phyloP scores from a whole-genome alignment of 2,888 invertebrate species.

The Ctenicera cuprea region DNA sequence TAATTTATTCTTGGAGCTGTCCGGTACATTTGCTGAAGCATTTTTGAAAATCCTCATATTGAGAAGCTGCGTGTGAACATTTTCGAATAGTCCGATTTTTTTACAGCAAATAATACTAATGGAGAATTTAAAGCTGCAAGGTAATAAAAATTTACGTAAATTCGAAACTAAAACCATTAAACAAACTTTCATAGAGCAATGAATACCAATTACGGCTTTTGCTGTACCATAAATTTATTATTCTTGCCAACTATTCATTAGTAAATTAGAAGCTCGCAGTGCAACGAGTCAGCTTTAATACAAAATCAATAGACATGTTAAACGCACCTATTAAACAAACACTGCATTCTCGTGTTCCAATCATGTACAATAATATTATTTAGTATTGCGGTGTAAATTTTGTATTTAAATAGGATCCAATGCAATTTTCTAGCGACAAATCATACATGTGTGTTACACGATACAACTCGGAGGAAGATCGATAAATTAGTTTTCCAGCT shows the following conservation, averaged over 20 bases:
- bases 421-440: too few species aligned
- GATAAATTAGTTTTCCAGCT: too few species aligned
- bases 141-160: neutral
- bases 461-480: too few species aligned
- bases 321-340: slow-evolving; percentile 15
- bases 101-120: too few species aligned
- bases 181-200: neutral
- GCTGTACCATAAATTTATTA: slow-evolving; percentile 20
- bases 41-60: too few species aligned
- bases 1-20: too few species aligned
- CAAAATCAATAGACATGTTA: slow-evolving; percentile 31
- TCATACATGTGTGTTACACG: too few species aligned
- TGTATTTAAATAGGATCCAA: too few species aligned
- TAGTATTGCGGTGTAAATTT: too few species aligned
- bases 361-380: neutral
- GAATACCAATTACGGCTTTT: slow-evolving; percentile 14
- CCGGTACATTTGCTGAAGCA: too few species aligned
- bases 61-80: too few species aligned
- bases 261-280: slow-evolving; percentile 18
- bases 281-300: slow-evolving; percentile 25
- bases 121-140: neutral
- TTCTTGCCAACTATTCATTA: slow-evolving; percentile 27
- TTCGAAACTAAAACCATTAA: neutral
- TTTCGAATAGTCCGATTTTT: too few species aligned
- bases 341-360: neutral